Percentiles rank a stretch among this genome's conserved stretches.
Evolutionary conservation across 2,797 vertebrate species (phyloP).

Genomic region (Ctenopoma kingsleyae): DNA sequence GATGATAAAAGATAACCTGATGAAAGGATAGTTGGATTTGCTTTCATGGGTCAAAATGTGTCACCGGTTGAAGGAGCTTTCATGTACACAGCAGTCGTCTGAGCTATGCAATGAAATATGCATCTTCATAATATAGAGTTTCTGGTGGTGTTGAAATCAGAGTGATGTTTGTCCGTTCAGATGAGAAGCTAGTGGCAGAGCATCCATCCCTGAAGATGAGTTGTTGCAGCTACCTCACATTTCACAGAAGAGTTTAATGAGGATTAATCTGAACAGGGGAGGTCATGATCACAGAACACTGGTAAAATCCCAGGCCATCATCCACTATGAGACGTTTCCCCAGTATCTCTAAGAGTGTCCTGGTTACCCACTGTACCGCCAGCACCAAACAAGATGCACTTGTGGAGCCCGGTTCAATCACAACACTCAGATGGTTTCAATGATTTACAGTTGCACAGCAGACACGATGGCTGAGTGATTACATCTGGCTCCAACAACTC

Average conservation of each 20-base stretch:
- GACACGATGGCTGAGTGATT: constrained; percentile 50
- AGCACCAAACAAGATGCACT: constrained; percentile 38
- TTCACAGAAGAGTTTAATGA: constrained; percentile 43
- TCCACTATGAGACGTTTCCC: constrained; percentile 25
- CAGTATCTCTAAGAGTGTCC: neutral
- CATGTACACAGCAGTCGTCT: constrained; percentile 18
- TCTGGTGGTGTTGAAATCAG: constrained; percentile 39
- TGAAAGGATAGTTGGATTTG: constrained; percentile 51
- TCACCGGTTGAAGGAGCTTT: constrained; percentile 43
- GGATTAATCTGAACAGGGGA: neutral
- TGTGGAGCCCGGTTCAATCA: constrained; percentile 15
- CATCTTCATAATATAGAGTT: constrained; percentile 37
- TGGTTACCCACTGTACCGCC: neutral
- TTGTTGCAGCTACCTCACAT: constrained; percentile 57
- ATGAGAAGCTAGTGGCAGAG: constrained; percentile 38
- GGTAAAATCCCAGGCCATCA: neutral
- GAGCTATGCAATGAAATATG: constrained; percentile 34
- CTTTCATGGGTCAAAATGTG: constrained; percentile 54
- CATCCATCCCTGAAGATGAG: constrained; percentile 44
- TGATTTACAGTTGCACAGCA: constrained; percentile 49
- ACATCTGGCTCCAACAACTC: constrained; percentile 50
- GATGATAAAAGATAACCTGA: constrained; percentile 44
- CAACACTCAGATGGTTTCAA: constrained; percentile 51
- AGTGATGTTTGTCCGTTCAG: constrained; percentile 23
- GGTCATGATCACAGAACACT: constrained; percentile 20